phyloP scores from a whole-genome alignment of 2,888 invertebrate species.

The Eurois occulta region DNA sequence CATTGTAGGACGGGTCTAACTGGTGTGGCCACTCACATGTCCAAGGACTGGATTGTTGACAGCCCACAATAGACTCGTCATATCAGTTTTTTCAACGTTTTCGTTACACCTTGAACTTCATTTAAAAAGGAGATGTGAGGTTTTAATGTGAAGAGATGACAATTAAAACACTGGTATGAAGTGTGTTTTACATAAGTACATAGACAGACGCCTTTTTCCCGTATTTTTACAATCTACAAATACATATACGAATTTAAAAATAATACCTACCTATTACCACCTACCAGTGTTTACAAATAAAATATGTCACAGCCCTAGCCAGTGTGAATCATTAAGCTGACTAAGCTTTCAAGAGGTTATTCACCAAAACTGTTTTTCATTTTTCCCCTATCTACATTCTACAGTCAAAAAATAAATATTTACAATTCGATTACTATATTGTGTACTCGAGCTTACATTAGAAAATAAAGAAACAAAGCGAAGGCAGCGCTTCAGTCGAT shows the following conservation, averaged over 20 bases:
- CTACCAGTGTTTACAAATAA: no score
- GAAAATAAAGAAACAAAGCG: constrained; percentile 66
- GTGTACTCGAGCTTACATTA: constrained; percentile 53
- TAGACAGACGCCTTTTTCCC: no score
- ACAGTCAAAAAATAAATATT: constrained; percentile 51
- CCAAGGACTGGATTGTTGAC: constrained; percentile 71
- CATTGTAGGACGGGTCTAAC: constrained; percentile 74
- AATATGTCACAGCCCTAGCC: not conserved
- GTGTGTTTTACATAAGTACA: not conserved
- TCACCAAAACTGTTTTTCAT: constrained; percentile 11
- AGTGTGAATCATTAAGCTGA: constrained; percentile 1
- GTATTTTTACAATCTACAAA: no score
- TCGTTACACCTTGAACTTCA: constrained; percentile 37
- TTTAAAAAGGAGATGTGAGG: constrained; percentile 4
- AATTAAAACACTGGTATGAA: not conserved
- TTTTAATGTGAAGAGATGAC: not conserved
- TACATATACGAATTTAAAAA: no score
- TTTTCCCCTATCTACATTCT: constrained; percentile 35
- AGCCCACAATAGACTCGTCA: constrained; percentile 58
- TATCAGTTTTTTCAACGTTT: constrained; percentile 49
- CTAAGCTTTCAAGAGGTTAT: not conserved
- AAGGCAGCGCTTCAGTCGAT: constrained; percentile 62
- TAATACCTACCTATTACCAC: no score
- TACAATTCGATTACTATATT: constrained; percentile 46
- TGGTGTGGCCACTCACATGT: constrained; percentile 66